Conservation (phyloP, 2,888 invertebrate genomes). For the Orchestes rusci region DNA sequence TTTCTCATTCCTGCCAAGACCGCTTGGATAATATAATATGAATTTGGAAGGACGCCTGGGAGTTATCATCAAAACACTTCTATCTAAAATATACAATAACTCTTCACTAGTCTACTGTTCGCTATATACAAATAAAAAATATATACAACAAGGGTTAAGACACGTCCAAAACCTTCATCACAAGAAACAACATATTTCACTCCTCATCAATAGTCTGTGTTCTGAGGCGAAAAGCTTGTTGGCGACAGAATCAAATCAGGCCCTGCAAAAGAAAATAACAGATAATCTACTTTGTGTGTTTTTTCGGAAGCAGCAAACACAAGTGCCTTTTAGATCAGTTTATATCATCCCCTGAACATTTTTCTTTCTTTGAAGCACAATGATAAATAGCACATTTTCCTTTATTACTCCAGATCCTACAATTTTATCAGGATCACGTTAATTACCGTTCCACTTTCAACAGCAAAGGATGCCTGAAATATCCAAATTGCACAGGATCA, state of each 20-base stretch:
- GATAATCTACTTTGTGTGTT: slow-evolving; percentile 18
- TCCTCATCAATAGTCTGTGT: slow-evolving; percentile 33
- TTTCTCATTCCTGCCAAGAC: no score
- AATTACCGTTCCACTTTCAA: background rate
- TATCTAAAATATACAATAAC: no score
- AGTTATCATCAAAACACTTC: no score
- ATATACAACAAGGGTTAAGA: background rate
- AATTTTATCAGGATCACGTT: no score
- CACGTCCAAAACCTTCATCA: background rate
- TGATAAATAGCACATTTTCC: no score
- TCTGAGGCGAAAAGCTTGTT: slow-evolving; percentile 37
- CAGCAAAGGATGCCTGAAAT: slow-evolving; percentile 2
- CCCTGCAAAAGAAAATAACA: slow-evolving; percentile 35
- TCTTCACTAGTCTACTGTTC: no score
- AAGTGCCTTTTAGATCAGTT: no score
- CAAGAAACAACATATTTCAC: background rate
- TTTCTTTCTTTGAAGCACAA: no score
- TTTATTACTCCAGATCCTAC: slow-evolving; percentile 1
- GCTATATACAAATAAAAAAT: background rate
- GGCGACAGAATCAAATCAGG: slow-evolving; percentile 42
- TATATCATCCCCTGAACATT: no score
- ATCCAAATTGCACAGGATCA: slow-evolving; percentile 18
- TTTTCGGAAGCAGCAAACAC: no score
- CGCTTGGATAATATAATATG: no score
- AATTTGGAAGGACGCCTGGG: no score